These are phyloP conservation scores for Chondrosia reniformis DNA, from an alignment of 37 sponge, comb jelly and placozoan species.

Conservation along the genomic window DNA sequence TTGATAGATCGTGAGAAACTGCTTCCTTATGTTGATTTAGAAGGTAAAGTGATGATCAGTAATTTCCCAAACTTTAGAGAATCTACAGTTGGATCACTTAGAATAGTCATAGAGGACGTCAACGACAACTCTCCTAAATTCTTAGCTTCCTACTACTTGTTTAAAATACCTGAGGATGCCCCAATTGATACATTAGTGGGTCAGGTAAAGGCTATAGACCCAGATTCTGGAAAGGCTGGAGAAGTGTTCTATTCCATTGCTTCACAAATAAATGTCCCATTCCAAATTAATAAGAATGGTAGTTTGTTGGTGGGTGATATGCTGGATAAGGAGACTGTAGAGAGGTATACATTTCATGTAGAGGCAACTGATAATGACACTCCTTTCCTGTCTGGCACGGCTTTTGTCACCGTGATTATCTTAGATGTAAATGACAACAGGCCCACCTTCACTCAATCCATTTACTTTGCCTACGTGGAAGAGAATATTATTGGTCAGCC, in stretches of 20 bases:
- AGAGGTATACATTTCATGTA: neutral
- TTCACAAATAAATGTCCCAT: neutral
- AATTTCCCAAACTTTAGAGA: neutral
- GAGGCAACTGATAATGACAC: neutral
- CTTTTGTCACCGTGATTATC: neutral
- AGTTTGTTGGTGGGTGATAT: neutral
- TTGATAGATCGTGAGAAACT: neutral
- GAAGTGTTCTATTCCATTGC: neutral
- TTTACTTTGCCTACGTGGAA: neutral
- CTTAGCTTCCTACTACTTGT: neutral
- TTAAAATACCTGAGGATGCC: neutral
- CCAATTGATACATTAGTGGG: neutral
- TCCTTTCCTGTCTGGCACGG: neutral
- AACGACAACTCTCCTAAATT: constrained; percentile 8
- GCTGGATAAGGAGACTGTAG: neutral
- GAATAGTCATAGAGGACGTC: neutral
- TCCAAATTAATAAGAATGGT: neutral
- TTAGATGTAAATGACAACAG: constrained; percentile 14
- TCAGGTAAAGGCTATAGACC: neutral
- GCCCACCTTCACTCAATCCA: neutral
- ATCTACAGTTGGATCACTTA: neutral
- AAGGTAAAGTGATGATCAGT: neutral
- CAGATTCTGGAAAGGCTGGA: constrained; percentile 7
- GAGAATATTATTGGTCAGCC: neutral
- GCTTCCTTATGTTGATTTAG: neutral